These are phyloP conservation scores for Ardeotis arabs DNA, from an alignment of 2,113 vertebrate genomes.

Conservation along the genomic window DNA sequence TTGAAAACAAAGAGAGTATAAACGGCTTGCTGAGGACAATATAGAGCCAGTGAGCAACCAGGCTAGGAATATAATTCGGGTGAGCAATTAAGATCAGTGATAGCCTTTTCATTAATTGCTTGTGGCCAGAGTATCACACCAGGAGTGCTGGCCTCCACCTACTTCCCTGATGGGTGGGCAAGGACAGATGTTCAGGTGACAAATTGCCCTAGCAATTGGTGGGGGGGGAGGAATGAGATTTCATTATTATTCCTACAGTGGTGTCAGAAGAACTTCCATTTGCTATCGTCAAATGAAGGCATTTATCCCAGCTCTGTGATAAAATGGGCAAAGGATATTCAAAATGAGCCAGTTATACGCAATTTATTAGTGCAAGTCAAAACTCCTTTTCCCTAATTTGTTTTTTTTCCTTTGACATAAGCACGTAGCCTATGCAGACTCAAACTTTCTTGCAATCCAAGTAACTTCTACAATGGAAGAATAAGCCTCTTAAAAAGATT, in stretches of 20 bases:
- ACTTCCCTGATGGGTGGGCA: not conserved
- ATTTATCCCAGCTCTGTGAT: slow-evolving; percentile 7
- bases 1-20: not conserved
- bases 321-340: slow-evolving; percentile 42
- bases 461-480: slow-evolving; percentile 67
- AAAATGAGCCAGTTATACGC: slow-evolving; percentile 38
- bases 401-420: slow-evolving; percentile 22
- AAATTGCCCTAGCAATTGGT: not conserved
- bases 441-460: slow-evolving; percentile 72
- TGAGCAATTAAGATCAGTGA: not conserved
- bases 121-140: not conserved
- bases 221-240: not conserved
- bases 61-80: not conserved
- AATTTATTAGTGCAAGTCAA: slow-evolving; percentile 49
- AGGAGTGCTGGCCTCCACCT: not conserved
- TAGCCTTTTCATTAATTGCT: not conserved
- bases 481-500: slow-evolving; percentile 81
- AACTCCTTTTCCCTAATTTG: not conserved
- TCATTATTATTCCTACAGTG: not conserved
- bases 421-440: slow-evolving; percentile 49
- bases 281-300: slow-evolving; percentile 3
- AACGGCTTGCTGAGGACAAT: not conserved
- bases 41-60: not conserved
- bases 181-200: not conserved
- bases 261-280: slow-evolving; percentile 13